Percentiles rank a stretch among this genome's conserved stretches.
Conservation (phyloP, 2,888 invertebrate species). For the Odontomyia ornata region DNA sequence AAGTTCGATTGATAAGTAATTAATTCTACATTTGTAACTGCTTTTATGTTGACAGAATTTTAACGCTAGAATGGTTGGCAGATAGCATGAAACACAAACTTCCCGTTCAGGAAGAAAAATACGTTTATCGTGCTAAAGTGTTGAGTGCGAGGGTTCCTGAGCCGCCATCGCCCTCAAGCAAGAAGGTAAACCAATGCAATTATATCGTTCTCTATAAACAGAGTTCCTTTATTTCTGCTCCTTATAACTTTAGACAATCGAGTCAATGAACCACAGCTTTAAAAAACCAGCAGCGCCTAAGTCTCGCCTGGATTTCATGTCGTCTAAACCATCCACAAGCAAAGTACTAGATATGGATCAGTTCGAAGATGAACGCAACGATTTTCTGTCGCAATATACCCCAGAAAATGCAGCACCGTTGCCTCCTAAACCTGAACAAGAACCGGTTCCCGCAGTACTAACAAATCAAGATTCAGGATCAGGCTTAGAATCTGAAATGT, state of each 20-base stretch:
- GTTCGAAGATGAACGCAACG: slow-evolving; percentile 52
- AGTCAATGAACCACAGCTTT: slow-evolving; percentile 62
- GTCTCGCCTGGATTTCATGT: slow-evolving; percentile 42
- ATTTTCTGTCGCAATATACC: slow-evolving; percentile 60
- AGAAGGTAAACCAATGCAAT: slow-evolving; percentile 67
- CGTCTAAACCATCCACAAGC: slow-evolving; percentile 8
- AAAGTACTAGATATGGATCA: slow-evolving; percentile 35
- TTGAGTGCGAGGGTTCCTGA: slow-evolving; percentile 58
- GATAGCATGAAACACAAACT: slow-evolving; percentile 73
- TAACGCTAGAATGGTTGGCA: slow-evolving; percentile 79
- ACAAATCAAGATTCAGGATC: slow-evolving; percentile 7
- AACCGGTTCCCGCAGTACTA: neutral
- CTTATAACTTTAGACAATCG: slow-evolving; percentile 57
- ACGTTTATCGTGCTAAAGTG: slow-evolving; percentile 58
- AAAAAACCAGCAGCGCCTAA: slow-evolving; percentile 59
- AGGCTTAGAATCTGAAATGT: slow-evolving; percentile 45
- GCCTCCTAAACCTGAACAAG: slow-evolving; percentile 54
- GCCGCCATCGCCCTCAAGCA: slow-evolving; percentile 70
- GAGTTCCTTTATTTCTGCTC: too few species aligned
- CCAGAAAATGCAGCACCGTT: slow-evolving; percentile 57
- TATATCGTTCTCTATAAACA: too few species aligned
- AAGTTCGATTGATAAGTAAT: too few species aligned
- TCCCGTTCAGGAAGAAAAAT: slow-evolving; percentile 68
- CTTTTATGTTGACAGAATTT: slow-evolving; percentile 67
- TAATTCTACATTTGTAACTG: too few species aligned